A percentile compares a stretch with the other conserved stretches of the same genome.
Evolutionary conservation across 2,113 vertebrate genomes (phyloP).

Genomic region (Psittacara wagleri): DNA sequence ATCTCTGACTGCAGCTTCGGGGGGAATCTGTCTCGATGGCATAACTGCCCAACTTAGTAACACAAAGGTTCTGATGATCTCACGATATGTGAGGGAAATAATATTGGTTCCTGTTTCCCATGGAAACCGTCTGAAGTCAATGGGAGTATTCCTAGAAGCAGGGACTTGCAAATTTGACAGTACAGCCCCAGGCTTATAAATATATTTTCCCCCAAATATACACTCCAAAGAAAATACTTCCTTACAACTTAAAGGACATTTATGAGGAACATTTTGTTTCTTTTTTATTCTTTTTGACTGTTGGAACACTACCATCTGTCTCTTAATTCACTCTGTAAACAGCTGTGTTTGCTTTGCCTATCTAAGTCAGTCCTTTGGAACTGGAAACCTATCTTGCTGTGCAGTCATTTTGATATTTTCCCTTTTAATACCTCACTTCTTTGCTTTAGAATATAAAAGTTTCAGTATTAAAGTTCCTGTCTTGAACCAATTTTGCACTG

Average conservation of each 20-base stretch:
- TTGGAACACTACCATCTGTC: background rate
- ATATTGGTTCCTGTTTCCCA: background rate
- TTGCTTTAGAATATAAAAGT: background rate
- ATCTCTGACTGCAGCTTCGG: background rate
- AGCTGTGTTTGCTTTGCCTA: background rate
- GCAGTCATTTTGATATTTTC: background rate
- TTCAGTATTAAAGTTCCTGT: background rate
- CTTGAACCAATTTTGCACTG: background rate
- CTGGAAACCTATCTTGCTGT: background rate
- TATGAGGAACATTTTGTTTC: background rate
- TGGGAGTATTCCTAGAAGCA: background rate
- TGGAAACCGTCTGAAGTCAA: background rate
- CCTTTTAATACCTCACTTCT: background rate
- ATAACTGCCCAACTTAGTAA: background rate
- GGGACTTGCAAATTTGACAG: background rate
- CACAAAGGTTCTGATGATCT: background rate
- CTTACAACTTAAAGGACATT: background rate
- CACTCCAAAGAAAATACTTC: background rate
- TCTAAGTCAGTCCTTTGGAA: background rate
- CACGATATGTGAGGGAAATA: background rate
- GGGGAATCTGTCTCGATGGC: background rate
- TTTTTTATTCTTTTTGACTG: background rate
- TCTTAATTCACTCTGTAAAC: background rate
- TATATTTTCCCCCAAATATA: background rate
- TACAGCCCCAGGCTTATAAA: background rate